A percentile compares a stretch with the other conserved stretches of the same genome.
Conservation (phyloP, 2,113 vertebrate species). For the Leiothrix lutea region DNA sequence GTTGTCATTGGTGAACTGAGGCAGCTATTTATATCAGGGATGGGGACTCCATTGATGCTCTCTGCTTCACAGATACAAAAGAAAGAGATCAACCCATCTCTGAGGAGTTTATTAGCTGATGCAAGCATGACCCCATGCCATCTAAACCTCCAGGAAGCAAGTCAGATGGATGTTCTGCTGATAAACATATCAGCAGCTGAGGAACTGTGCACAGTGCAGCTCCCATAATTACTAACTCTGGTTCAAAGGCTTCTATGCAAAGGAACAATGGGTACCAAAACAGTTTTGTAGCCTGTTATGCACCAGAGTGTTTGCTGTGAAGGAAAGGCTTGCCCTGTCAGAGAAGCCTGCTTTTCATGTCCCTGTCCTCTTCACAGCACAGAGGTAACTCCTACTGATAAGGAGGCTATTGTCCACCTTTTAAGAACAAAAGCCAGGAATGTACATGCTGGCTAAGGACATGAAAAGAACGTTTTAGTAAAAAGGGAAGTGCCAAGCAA, state of each 20-base stretch:
- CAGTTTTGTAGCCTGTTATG: neutral
- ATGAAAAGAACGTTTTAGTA: neutral
- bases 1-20: neutral
- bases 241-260: constrained; percentile 61
- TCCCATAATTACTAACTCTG: constrained; percentile 41
- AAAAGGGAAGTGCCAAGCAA: neutral
- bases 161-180: constrained; percentile 11
- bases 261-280: constrained; percentile 32
- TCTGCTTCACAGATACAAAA: neutral
- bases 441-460: neutral
- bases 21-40: neutral
- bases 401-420: neutral
- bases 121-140: constrained; percentile 34
- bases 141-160: constrained; percentile 31
- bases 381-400: neutral
- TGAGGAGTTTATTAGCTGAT: neutral
- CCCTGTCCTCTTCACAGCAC: neutral
- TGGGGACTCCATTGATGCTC: neutral
- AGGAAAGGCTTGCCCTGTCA: neutral
- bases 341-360: neutral
- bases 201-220: neutral
- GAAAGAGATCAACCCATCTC: neutral
- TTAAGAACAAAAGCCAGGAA: neutral
- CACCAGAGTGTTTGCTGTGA: neutral
- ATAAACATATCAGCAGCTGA: constrained; percentile 53